Evolutionary conservation across 37 sponge, comb jelly and placozoan genomes (phyloP).

Genomic region (Beroe ovata): DNA sequence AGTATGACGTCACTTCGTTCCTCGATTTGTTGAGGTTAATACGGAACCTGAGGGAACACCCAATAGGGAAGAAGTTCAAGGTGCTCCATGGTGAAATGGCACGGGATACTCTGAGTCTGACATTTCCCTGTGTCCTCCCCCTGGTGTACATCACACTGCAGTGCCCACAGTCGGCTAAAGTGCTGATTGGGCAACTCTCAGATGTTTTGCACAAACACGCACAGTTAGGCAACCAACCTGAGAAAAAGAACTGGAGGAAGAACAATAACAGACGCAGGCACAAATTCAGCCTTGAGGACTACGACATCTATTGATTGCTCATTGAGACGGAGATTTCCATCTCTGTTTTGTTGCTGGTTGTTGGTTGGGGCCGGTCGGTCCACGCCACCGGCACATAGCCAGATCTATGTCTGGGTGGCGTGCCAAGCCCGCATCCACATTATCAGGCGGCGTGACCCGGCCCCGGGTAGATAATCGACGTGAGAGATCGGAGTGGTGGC

Average conservation of each 20-base stretch:
- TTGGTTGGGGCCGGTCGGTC: no score
- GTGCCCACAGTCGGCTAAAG: not conserved
- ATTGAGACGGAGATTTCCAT: no score
- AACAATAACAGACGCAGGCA: not conserved
- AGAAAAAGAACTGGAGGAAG: not conserved
- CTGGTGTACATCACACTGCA: not conserved
- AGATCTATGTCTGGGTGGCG: no score
- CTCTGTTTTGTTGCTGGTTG: no score
- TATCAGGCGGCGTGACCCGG: no score
- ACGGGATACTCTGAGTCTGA: not conserved
- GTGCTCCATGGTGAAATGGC: not conserved
- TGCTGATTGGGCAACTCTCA: not conserved
- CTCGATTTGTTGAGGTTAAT: not conserved
- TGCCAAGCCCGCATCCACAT: no score
- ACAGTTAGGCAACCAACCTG: no score
- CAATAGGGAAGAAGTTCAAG: not conserved
- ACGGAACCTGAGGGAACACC: not conserved
- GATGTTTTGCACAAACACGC: not conserved
- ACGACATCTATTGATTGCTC: no score
- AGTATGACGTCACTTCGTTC: not conserved
- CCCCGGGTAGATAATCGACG: no score
- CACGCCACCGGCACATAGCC: no score
- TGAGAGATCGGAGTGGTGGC: no score
- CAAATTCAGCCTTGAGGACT: no score
- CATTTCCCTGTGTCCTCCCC: not conserved